phyloP scores from a whole-genome alignment of 2,888 invertebrate species.

The Steinernema carpocapsae region DNA sequence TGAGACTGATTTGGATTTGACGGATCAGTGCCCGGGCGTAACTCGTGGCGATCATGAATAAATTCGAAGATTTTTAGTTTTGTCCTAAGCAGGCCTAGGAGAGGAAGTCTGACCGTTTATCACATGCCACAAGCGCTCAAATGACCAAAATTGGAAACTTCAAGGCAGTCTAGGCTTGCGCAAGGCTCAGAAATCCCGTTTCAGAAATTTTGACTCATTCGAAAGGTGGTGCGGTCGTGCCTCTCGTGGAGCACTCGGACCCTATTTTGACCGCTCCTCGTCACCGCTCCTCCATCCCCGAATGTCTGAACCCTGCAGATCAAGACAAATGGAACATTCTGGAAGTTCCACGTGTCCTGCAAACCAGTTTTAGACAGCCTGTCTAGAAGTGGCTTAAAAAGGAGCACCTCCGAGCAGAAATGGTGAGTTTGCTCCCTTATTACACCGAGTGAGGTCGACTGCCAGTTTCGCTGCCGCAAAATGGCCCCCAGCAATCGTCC shows the following conservation, averaged over 20 bases:
- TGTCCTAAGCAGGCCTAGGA: too few relatives aligned
- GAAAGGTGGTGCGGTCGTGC: too few relatives aligned
- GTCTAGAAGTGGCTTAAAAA: not conserved
- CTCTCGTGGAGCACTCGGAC: too few relatives aligned
- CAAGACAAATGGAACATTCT: too few relatives aligned
- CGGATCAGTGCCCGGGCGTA: slow-evolving; percentile 55
- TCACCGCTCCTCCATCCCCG: too few relatives aligned
- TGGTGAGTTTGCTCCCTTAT: not conserved
- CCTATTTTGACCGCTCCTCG: too few relatives aligned
- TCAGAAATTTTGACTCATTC: too few relatives aligned
- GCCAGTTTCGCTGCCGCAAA: not conserved
- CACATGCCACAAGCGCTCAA: slow-evolving; percentile 2
- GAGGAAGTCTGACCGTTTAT: slow-evolving; percentile 31
- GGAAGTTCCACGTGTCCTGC: too few relatives aligned
- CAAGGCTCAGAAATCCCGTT: too few relatives aligned
- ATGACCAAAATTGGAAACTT: not conserved
- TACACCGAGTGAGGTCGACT: too few relatives aligned
- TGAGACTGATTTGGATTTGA: slow-evolving; percentile 50
- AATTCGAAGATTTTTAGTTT: slow-evolving; percentile 19
- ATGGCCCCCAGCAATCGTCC: slow-evolving; percentile 10
- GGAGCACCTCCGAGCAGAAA: not conserved
- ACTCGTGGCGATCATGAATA: slow-evolving; percentile 58
- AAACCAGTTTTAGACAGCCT: not conserved
- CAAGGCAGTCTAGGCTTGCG: too few relatives aligned
- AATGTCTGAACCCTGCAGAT: too few relatives aligned